Evolutionary conservation across 2,888 invertebrate genomes (phyloP), one percentile per base, ranked within the genome.

Genomic region (Ormyrus thymus): DNA sequence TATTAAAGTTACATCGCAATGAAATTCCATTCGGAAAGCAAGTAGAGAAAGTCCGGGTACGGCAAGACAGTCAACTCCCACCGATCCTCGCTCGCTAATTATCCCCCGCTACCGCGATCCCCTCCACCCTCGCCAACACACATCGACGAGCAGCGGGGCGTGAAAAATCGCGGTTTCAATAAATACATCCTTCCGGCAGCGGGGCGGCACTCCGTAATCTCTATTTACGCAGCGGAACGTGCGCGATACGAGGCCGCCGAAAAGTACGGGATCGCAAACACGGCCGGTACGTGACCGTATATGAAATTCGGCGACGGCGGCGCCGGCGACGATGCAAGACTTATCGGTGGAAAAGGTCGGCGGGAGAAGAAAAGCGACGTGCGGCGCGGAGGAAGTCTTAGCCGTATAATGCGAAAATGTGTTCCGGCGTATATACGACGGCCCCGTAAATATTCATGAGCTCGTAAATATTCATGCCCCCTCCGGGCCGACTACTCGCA

Each of bases 361-460:
- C 6, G 15, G 45, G 65, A n/a, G 11, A n/a, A 13, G 11, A 13
- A 53, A n/a, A 59, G 56, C 69, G 58, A 69, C 55, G 69, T 64
- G 7, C 3, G 50, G 50, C 46, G 59, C n/a, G 9, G 64, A 29
- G 29, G 29, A 29, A 29, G 29, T 29, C 29, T 29, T 29, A 1
- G 29, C n/a, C 46, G 15, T 6, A 15, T 58, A 64, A 64, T 76
- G 72, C 55, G 69, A 62, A 81, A 76, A 77, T 76, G 76, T 68
- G 74, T 77, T 78, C 64, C 50, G 61, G 29, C 82, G 82, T 83
- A 83, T 83, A 59, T 83, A 77, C 61, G 58, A 53, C 82, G 84
- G 84, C 81, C 82, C 82, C 82, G 84, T 86, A 85, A 85, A 86
- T 86, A 86, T 86, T 86, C 86, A 86, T 83, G 85, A 84, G 80